Base-by-base conservation (phyloP, 2,797 vertebrate species). In the Alauda arvensis region DNA sequence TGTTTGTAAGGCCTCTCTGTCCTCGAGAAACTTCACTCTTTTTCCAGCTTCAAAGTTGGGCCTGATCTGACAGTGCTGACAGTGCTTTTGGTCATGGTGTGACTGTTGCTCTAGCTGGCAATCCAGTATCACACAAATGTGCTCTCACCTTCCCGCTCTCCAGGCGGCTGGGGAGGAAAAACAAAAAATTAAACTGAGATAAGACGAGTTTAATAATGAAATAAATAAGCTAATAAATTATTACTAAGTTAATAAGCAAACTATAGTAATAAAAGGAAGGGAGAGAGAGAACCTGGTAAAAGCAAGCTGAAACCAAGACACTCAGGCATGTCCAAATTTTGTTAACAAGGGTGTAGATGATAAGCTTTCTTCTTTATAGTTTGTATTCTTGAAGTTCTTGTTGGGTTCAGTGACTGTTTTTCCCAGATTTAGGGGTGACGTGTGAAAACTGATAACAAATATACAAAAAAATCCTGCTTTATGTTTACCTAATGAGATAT, bases 21-120 rank as follows among this genome's bases (percentile, higher is more conserved):
- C 12, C 40, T 60, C 0, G 0, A 21, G 49, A 76, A 65, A 45
- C 26, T 37, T 34, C 2, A n/a, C 0, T 25, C 26, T 0, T 60
- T 69, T 82, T 82, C 15, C 24, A 42, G 0, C 8, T n/a, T 65
- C 10, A 6, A 6, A 65, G 26, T 0, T 82, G 25, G 12, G 55
- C 17, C 10, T 56, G 3, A 28, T 28, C 1, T 56, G 21, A 25
- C 9, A 12, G 6, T 42, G 25, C 25, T 28, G 9, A 28, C 29
- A 10, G 13, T 11, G 39, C n/a, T 39, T 29, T 33, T 70, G 39
- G 14, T 51, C 24, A 4, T 52, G 33, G 18, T 59, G 10, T 43
- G 28, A 21, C 7, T 25, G 10, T 10, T 68, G n/a, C 42, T 49
- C 12, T 23, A 40, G 7, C 23, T 43, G 48, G 28, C 24, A 67